Evolutionary conservation across 2,797 vertebrate species (phyloP).

Genomic region (Scarus forsteni): DNA sequence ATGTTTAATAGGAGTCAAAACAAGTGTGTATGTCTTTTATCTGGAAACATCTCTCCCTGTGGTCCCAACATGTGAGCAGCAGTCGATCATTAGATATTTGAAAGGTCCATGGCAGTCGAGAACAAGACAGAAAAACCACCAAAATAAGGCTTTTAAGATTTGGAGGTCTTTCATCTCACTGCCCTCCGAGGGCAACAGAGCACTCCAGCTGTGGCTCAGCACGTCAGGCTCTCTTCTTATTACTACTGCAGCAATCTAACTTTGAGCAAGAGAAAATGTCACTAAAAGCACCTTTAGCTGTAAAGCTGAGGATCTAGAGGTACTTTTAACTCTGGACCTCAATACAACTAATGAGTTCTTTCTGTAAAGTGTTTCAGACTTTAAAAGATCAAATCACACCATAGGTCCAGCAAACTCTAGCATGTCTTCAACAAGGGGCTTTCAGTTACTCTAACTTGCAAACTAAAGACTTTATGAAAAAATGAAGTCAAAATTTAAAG

Average conservation of each 20-base stretch:
- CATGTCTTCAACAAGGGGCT: no score
- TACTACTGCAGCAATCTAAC: slow-evolving; percentile 8
- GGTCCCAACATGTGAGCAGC: slow-evolving; percentile 24
- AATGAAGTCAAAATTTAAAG: no score
- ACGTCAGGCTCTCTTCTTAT: slow-evolving; percentile 28
- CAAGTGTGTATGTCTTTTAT: slow-evolving; percentile 35
- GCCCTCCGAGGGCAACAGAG: slow-evolving; percentile 17
- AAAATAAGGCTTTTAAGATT: slow-evolving; percentile 17
- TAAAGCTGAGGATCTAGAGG: neutral
- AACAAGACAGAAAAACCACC: slow-evolving; percentile 18
- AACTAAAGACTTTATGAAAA: no score
- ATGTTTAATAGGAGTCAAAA: slow-evolving; percentile 13
- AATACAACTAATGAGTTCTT: neutral
- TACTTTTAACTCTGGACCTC: slow-evolving; percentile 11
- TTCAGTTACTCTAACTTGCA: no score
- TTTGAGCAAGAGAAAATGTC: slow-evolving; percentile 1
- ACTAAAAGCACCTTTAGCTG: slow-evolving; percentile 6
- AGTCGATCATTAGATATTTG: slow-evolving; percentile 27
- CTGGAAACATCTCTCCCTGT: slow-evolving; percentile 28
- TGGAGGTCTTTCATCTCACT: slow-evolving; percentile 18
- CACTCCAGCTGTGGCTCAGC: slow-evolving; percentile 27
- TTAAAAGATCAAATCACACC: neutral
- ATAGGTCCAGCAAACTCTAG: no score
- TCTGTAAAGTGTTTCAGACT: neutral
- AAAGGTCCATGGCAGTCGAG: slow-evolving; percentile 37